Base-by-base conservation (phyloP, 1,140 invertebrate species). In the Trichonephila inaurata region DNA sequence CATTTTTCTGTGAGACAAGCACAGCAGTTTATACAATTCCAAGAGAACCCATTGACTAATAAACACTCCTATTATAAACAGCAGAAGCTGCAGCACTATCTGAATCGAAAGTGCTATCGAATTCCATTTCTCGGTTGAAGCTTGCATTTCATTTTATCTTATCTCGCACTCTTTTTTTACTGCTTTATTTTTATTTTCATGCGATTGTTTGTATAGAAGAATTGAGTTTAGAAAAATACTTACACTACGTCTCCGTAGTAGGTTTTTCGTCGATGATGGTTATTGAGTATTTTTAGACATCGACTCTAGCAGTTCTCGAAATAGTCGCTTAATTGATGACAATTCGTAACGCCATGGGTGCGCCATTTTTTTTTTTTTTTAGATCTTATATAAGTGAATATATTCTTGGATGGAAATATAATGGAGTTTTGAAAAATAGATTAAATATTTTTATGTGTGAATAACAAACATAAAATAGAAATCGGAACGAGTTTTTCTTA, bases 41-140 rank as follows among this genome's bases (percentile, higher is more conserved):
- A 16, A 33, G 33, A 19, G 33, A 19, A 77, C 33, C 28, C 72
- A 77, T 40, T 33, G 14, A 77, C 24, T 33, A 18, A 12, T 28
- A 28, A 40, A 40, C 33, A 77, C 72, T 40, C 72, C 72, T 14
- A 77, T 77, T 77, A n/a, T n/a, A 77, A 77, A 18, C 7, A 51
- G 28, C 72, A 77, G 28, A 40, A 77, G 72, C 28, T 77, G 33
- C 24, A 40, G 0, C 24, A 33, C 33, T 77, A 77, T 77, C 72
- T 77, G 72, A 40, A 77, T 77, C 72, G 72, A 77, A 77, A 77
- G 72, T 77, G 72, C 72, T 77, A 40, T 77, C 28, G 72, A 77
- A 33, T 77, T 10, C 7, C 19, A 77, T 77, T 77, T 28, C 72
- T 14, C 33, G 33, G 33, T 33, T 77, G 69, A 77, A 33, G 28